Evolutionary conservation across 1,140 invertebrate species (phyloP), one percentile per base, ranked within the genome.

Genomic region (Psix sp.): DNA sequence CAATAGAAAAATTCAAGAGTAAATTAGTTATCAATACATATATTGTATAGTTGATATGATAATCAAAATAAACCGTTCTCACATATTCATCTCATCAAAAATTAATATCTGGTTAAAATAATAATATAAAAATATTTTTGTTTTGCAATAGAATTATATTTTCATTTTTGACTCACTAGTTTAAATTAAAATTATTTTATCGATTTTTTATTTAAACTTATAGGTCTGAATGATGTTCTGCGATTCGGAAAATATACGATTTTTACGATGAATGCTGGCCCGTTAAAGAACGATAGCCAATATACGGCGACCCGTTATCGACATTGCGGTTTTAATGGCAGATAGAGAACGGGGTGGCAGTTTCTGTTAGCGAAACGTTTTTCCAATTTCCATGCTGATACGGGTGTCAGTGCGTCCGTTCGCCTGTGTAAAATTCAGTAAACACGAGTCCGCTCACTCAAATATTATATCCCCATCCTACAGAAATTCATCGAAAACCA

Each of bases 381-480:
- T 72, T 72, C 45, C 68, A 72, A 72, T 65, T 72, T 72, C 68
- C 59, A 63, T 57, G 24, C 36, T 33, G 59, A 57, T 59, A 63
- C 39, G 35, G 33, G 43, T 63, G 38, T 24, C 17, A 60, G 42
- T 39, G 39, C 42, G 38, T 39, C 48, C 20, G 33, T 60, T 71
- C 42, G 29, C 17, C 16, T n/a, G 33, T 18, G 43, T 54, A 62
- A 71, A 70, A 71, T 40, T 56, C 67, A 31, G 42, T 39, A 51
- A 71, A 49, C 67, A 70, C 35, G 57, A 54, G 21, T 54, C 36
- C 24, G 6, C 20, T 20, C 63, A 36, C 24, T 9, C 18, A 0
- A 59, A 59, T 57, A 59, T 59, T 51, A 57, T 20, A 5, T 7
- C 5, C 5, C 16, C 31, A 5, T 20, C 18, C 17, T 3, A 6